Evolutionary conservation across 2,797 vertebrate genomes (phyloP).

Genomic region (Falco novaeseelandiae): DNA sequence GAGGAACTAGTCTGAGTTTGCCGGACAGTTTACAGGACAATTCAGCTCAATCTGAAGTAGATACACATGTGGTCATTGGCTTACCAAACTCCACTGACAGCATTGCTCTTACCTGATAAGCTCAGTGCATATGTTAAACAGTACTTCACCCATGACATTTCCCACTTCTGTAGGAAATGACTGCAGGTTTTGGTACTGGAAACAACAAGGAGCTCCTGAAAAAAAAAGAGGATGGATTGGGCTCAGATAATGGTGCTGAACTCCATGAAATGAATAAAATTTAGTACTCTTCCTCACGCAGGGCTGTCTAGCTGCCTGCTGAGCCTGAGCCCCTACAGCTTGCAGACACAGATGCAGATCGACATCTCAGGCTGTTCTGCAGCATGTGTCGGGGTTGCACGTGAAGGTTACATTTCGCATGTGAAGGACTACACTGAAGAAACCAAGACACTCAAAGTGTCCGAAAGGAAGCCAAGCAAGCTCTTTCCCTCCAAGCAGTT

Average conservation of each 20-base stretch:
- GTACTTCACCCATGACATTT: neutral
- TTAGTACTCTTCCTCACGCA: neutral
- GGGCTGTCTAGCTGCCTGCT: neutral
- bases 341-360: neutral
- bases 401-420: neutral
- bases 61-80: accelerated
- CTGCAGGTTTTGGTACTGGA: neutral
- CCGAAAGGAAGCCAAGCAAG: neutral
- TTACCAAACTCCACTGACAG: neutral
- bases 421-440: neutral
- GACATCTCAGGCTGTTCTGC: neutral
- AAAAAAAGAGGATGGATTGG: neutral
- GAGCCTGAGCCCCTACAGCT: neutral
- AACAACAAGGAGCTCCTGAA: neutral
- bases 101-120: neutral
- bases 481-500: neutral
- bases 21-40: neutral
- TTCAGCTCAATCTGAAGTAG: neutral
- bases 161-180: neutral
- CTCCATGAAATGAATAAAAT: neutral
- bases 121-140: neutral
- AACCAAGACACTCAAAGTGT: neutral
- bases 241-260: neutral
- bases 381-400: neutral
- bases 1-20: neutral